Percentiles rank a stretch among this genome's conserved stretches.
Conservation (phyloP, 2,113 vertebrate species). For the Odontophorus gujanensis region DNA sequence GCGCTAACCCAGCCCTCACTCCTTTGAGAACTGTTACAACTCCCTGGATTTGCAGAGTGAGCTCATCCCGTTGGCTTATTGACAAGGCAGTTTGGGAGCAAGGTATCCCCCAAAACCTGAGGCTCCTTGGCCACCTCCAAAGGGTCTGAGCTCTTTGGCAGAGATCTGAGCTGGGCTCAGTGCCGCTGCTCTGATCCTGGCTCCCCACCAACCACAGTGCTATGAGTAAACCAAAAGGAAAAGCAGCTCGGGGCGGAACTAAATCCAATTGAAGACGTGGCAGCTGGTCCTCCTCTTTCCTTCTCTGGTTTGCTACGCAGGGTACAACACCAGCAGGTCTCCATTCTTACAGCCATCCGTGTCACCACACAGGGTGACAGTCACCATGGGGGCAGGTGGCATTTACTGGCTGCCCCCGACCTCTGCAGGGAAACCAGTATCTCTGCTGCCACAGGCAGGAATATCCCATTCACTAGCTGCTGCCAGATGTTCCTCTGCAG, state of each 20-base stretch:
- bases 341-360: rapidly evolving
- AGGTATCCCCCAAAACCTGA: rapidly evolving
- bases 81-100: neutral
- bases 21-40: rapidly evolving
- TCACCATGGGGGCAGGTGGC: neutral
- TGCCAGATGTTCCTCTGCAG: constrained; percentile 53
- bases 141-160: rapidly evolving
- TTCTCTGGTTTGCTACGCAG: rapidly evolving
- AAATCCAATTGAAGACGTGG: neutral
- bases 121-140: rapidly evolving
- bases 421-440: neutral
- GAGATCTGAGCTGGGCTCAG: neutral
- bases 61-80: neutral
- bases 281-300: constrained; percentile 19
- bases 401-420: neutral
- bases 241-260: neutral
- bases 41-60: rapidly evolving
- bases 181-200: neutral
- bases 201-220: neutral
- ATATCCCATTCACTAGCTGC: neutral
- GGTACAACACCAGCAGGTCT: rapidly evolving
- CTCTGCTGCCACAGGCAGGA: rapidly evolving
- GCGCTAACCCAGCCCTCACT: neutral
- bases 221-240: neutral
- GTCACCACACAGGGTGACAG: neutral